Evolutionary conservation across 2,113 vertebrate genomes (phyloP).

Genomic region (Elephantulus edwardii): DNA sequence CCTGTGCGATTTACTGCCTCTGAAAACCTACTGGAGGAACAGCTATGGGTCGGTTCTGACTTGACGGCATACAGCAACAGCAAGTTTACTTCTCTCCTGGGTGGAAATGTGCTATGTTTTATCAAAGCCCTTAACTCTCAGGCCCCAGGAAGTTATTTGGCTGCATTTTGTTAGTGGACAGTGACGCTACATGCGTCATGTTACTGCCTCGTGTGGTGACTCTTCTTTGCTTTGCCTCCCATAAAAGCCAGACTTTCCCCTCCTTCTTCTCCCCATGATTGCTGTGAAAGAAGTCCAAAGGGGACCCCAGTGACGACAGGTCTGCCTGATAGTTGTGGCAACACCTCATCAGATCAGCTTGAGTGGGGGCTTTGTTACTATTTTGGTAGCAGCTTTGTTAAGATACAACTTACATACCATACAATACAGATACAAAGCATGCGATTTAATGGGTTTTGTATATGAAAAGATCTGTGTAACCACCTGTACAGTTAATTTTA

Average conservation of each 20-base stretch:
- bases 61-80: no score
- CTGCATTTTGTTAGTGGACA: not conserved
- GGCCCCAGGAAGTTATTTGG: not conserved
- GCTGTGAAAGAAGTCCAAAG: not conserved
- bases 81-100: not conserved
- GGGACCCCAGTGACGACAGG: no score
- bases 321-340: not conserved
- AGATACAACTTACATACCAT: not conserved
- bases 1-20: no score
- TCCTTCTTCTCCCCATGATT: not conserved
- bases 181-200: not conserved
- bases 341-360: not conserved
- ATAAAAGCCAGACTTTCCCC: not conserved
- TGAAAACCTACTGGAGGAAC: no score
- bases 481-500: not conserved
- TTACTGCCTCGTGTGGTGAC: not conserved
- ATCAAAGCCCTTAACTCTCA: not conserved
- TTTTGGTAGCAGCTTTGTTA: not conserved
- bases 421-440: not conserved
- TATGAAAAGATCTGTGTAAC: not conserved
- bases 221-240: not conserved
- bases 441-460: not conserved
- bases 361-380: not conserved
- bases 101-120: not conserved
- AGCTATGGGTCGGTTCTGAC: no score